Conservation (phyloP, 2,113 vertebrate genomes). For the Puntigrus tetrazona region DNA sequence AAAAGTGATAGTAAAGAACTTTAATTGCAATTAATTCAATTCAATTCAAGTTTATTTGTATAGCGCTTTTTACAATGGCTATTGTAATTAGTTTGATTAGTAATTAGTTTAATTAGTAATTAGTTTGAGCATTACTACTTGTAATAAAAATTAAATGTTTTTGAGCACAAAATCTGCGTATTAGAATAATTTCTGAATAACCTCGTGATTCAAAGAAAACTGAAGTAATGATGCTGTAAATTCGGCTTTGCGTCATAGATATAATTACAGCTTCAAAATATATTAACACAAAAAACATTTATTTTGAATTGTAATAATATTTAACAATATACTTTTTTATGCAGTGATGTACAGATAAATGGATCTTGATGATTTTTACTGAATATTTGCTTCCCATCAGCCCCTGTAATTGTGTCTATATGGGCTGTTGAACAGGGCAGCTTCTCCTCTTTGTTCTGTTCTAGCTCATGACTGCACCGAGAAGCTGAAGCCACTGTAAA, state of each 20-base stretch:
- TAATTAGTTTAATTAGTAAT: no score
- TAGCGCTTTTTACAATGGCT: no score
- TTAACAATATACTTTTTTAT: neutral
- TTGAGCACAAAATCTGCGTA: neutral
- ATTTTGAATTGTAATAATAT: neutral
- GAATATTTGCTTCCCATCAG: neutral
- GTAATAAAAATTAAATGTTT: no score
- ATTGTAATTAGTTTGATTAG: no score
- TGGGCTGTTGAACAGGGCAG: neutral
- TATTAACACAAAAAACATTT: neutral
- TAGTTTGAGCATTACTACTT: no score
- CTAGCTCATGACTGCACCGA: conserved; percentile 43
- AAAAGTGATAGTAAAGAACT: neutral
- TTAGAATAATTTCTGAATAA: neutral
- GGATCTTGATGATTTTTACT: neutral
- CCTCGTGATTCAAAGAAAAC: neutral
- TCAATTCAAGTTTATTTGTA: no score
- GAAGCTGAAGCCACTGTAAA: conserved; percentile 55
- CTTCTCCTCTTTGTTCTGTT: conserved; percentile 56
- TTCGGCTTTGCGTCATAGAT: neutral
- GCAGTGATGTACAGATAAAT: neutral
- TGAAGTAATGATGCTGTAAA: neutral
- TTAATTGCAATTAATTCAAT: no score
- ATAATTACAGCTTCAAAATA: neutral
- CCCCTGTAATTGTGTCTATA: neutral